Base-by-base conservation (phyloP, 2,113 vertebrate species). In the Pogona vitticeps region DNA sequence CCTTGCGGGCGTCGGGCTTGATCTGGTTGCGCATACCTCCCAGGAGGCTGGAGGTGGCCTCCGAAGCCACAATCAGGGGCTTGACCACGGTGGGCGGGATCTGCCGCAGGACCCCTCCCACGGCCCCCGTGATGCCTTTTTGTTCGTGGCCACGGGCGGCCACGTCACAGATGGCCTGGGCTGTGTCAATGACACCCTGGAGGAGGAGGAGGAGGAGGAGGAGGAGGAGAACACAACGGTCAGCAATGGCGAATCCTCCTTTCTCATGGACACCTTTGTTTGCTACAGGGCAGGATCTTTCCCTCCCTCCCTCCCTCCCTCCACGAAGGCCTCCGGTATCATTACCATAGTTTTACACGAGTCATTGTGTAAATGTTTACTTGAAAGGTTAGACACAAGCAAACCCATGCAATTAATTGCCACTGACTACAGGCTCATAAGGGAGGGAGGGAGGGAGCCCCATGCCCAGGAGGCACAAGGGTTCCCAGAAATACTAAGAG, bases 71-170 rank as follows among this genome's bases (percentile, higher is more conserved):
- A 26, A 98, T 98, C 77, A 98, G 95, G 0, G 98, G 98, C 92
- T 97, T 97, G 85, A 98, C 98, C 80, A 98, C 98, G 0, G 98
- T 98, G 20, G 98, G 98, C 0, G 98, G 98, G 91, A 98, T 97
- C 95, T 98, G 98, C n/a, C 98, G 96, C 93, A 98, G 96, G 92
- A 98, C 98, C 0, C 98, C 98, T 0, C 98, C 98, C 59, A 98
- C 98, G 0, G 98, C 98, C 0, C 98, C 98, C 0, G 98, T 97
- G 90, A 98, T 95, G 82, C 98, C 98, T 90, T 98, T 98, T 94
- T 98, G 98, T 88, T 98, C 97, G 1, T 98, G 98, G 38, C 98
- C 98, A 0, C 98, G 97, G 0, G 98, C 96, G 0, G 98, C 98
- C 87, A 98, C 98, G 0, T 98, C 97, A 6, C 98, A 98, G 91